Base-by-base conservation (phyloP, 2,888 invertebrate genomes). In the Carabus problematicus region DNA sequence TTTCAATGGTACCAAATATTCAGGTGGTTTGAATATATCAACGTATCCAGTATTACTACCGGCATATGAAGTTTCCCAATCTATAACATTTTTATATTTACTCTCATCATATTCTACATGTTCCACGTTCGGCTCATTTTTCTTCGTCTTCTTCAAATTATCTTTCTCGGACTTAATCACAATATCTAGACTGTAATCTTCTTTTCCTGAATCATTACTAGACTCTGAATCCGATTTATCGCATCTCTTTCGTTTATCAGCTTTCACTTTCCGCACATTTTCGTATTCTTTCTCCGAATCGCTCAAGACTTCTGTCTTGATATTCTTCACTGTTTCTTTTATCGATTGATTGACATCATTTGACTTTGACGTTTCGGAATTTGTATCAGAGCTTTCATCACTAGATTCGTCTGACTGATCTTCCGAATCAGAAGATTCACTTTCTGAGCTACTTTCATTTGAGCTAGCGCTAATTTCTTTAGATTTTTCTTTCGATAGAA, bases 241-340 rank as follows among this genome's bases (percentile, higher is more conserved):
- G 29, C 40, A 42, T 43, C 67, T 12, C 60, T 67, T 67, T 43
- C 67, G 49, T 67, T 67, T 67, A 7, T 39, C 59, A 40, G 58
- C 16, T 42, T 41, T 61, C n/a, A 14, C 8, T 40, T 61, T 43
- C 54, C 18, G 29, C 6, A 3, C 29, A 29, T 29, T 29, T 2
- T 29, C 6, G 11, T 29, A 59, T 29, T 70, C 66, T 45, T 39
- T 59, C 45, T 71, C 71, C 7, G 66, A 59, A 66, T 71, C 71
- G 16, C 64, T 67, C 49, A 70, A 8, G 54, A 63, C 67, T 71
- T 71, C 71, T 29, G 55, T 54, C 59, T 71, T 71, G 9, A 71
- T 71, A 42, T 71, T 71, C 11, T 61, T 45, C 4, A 69, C 41
- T 8, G 41, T 62, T 49, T 59, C 49, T 14, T 40, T 47, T 19